phyloP scores from a whole-genome alignment of 2,797 vertebrate species.

The Miichthys miiuy region DNA sequence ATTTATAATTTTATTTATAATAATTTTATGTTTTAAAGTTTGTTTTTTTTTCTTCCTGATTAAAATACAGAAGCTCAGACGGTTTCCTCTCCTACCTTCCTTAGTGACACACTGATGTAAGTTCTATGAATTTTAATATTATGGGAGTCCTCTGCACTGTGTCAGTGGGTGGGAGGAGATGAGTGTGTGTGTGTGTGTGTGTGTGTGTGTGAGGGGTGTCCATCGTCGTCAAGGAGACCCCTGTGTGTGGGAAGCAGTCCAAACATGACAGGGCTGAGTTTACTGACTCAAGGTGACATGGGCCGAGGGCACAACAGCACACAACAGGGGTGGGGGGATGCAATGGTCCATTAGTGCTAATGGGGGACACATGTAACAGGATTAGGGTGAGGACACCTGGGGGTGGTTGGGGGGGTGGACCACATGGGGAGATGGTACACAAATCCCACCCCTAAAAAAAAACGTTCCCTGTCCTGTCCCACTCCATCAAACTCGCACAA shows the following conservation, averaged over 20 bases:
- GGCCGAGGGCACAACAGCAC: conserved; percentile 59
- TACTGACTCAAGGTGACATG: conserved; percentile 83
- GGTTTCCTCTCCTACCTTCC: background rate
- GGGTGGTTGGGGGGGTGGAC: conserved; percentile 59
- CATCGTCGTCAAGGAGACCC: conserved; percentile 77
- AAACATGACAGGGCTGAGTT: conserved; percentile 80
- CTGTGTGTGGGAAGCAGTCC: conserved; percentile 84
- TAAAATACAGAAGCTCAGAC: background rate
- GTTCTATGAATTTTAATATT: conserved; percentile 1
- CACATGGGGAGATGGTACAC: conserved; percentile 80
- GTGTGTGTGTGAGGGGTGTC: conserved; percentile 42
- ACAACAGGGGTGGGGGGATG: conserved; percentile 62
- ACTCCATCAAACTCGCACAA: conserved; percentile 67
- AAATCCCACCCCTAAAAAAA: conserved; percentile 4
- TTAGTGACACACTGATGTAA: background rate
- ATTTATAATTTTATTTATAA: background rate
- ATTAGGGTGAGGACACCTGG: conserved; percentile 83
- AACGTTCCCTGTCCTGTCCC: conserved; percentile 35
- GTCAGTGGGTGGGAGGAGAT: conserved; percentile 27
- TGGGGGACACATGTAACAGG: conserved; percentile 84
- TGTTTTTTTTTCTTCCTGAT: background rate
- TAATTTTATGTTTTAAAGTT: background rate
- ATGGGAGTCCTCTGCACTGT: background rate
- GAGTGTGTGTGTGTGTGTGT: conserved; percentile 19
- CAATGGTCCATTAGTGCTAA: conserved; percentile 86